Evolutionary conservation across 2,888 invertebrate genomes (phyloP), one percentile per base, ranked within the genome.

Genomic region (Caenorhabditis wallacei): DNA sequence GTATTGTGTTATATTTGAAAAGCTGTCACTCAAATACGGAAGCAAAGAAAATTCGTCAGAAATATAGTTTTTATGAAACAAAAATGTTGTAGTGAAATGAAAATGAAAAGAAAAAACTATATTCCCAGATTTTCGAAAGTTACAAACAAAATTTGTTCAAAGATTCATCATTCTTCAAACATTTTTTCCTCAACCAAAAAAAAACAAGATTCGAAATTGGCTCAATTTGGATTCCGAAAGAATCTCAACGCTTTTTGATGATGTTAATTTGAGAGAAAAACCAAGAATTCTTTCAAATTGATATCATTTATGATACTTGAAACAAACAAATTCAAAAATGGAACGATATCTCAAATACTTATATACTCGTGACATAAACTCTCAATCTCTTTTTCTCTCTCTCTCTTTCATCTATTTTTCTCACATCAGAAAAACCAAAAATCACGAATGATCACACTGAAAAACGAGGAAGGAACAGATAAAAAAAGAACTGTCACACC

Each of bases 11-110:
- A 20, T 74, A 61, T 74, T 74, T 63, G 64, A 64, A 18, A 51
- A 74, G 74, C 74, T 74, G 72, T 51, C 74, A 74, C 26, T 74
- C 64, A 64, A 64, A 64, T 54, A 64, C 37, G 54, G 43, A 72
- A 37, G 37, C 51, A 72, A 35, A 35, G 30, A 26, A 64, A 64
- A 48, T 48, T 64, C 48, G 48, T 64, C 48, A 64, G 64, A 64
- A 48, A 30, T 64, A 64, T 26, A 40, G 64, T 51, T 51, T 63
- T 63, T 24, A 3, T 53, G 7, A 4, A 48, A 7, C n/a, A 18
- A 18, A 48, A 48, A 48, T 18, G 53, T 24, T 11, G 4, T 53
- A 7, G 24, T 24, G n/a, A n/a, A n/a, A n/a, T 22, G 13, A 24
- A 53, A 13, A 24, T 8, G 22, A 24, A 8, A 24, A 13, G 24